phyloP scores from a whole-genome alignment of 1,140 invertebrate species.

The Colletes gigas region DNA sequence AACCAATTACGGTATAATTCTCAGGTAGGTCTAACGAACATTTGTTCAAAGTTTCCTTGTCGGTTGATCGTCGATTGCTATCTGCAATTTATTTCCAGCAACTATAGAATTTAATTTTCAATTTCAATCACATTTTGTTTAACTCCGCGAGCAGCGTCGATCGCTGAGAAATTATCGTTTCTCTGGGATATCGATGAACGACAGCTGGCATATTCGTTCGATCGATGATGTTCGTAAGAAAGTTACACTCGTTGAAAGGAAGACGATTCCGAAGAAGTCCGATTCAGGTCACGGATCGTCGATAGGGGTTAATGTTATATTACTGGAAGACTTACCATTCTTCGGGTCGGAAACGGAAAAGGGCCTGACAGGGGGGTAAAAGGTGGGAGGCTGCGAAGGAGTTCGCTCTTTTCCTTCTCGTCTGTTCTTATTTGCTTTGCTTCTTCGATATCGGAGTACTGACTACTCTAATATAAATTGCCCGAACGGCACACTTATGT shows the following conservation, averaged over 20 bases:
- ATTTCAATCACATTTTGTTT: too few relatives aligned
- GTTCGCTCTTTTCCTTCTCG: slow-evolving; percentile 33
- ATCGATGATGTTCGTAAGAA: slow-evolving; percentile 3
- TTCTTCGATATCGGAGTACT: not conserved
- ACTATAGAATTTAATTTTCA: too few relatives aligned
- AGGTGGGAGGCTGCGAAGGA: slow-evolving; percentile 16
- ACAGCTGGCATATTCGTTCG: slow-evolving; percentile 32
- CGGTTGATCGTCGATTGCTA: too few relatives aligned
- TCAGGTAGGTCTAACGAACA: too few relatives aligned
- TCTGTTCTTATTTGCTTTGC: slow-evolving; percentile 24
- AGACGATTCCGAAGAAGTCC: slow-evolving; percentile 59
- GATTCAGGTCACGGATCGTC: slow-evolving; percentile 61
- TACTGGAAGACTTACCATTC: slow-evolving; percentile 58
- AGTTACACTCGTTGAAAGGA: slow-evolving; percentile 50
- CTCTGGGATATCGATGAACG: slow-evolving; percentile 15
- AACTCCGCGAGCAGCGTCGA: too few relatives aligned
- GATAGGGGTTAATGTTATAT: slow-evolving; percentile 64
- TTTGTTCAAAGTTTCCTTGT: too few relatives aligned
- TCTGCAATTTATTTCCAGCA: too few relatives aligned
- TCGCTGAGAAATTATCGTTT: not conserved
- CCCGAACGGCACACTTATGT: not conserved
- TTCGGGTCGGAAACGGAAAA: slow-evolving; percentile 41
- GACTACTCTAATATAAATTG: not conserved
- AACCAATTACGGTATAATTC: too few relatives aligned
- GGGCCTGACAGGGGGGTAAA: slow-evolving; percentile 1